Conservation (phyloP, 2,797 vertebrate genomes). For the Sebastolobus altivelis region DNA sequence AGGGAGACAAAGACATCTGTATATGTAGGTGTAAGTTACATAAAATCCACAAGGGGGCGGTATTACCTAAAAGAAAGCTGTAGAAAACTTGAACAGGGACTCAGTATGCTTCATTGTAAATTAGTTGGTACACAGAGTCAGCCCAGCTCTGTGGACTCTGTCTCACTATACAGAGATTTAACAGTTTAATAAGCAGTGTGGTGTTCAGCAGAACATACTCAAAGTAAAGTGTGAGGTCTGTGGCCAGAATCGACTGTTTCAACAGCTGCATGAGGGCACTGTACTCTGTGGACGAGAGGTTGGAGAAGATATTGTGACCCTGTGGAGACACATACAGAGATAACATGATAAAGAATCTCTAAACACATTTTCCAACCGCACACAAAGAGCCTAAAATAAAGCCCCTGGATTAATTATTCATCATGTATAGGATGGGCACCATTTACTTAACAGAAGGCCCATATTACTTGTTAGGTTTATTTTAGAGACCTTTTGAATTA, state of each 20-base stretch:
- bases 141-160: conserved; percentile 8
- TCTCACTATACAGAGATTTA: conserved; percentile 20
- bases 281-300: conserved; percentile 97
- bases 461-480: neutral
- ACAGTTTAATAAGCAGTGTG: conserved; percentile 26
- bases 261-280: conserved; percentile 99
- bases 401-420: conserved; percentile 9
- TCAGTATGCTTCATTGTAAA: conserved; percentile 14
- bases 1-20: conserved; percentile 48
- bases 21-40: conserved; percentile 42
- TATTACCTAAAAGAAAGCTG: conserved; percentile 62
- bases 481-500: neutral
- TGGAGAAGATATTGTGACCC: conserved; percentile 99
- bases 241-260: conserved; percentile 98
- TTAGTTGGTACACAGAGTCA: conserved; percentile 6
- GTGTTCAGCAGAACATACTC: conserved; percentile 87
- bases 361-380: neutral
- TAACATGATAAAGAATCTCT: conserved; percentile 28
- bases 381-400: conserved; percentile 10
- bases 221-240: conserved; percentile 98
- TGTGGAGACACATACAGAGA: conserved; percentile 84
- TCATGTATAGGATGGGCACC: neutral
- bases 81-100: neutral
- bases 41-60: conserved; percentile 77
- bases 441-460: neutral